phyloP scores from a whole-genome alignment of 2,113 vertebrate species.

The Tretioscincus oriximinensis region DNA sequence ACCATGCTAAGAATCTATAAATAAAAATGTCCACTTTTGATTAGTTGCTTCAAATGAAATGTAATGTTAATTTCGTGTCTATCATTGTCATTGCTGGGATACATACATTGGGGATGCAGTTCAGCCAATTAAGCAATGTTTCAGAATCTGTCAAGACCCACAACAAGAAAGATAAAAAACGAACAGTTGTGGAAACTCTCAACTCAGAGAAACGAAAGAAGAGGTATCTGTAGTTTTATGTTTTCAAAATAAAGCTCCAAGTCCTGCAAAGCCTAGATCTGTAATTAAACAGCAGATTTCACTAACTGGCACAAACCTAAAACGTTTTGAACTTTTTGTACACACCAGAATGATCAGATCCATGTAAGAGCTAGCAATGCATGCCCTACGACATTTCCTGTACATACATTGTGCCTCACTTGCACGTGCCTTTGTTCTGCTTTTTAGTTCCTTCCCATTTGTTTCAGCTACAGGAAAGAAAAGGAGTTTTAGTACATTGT shows the following conservation, averaged over 20 bases:
- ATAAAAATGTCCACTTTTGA: constrained; percentile 57
- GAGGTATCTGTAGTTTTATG: constrained; percentile 15
- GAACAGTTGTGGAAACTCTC: constrained; percentile 34
- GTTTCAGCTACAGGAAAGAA: constrained; percentile 23
- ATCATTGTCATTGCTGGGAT: constrained; percentile 54
- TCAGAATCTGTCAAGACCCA: constrained; percentile 52
- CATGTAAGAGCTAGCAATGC: constrained; percentile 21
- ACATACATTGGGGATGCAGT: constrained; percentile 39
- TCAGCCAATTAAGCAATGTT: constrained; percentile 49
- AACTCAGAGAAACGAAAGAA: constrained; percentile 32
- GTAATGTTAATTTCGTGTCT: constrained; percentile 55
- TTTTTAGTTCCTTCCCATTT: constrained; percentile 34
- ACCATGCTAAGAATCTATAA: constrained; percentile 34
- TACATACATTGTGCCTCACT: constrained; percentile 39
- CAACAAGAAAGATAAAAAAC: constrained; percentile 40
- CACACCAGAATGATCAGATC: constrained; percentile 19
- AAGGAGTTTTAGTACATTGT: background rate
- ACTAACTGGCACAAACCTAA: constrained; percentile 32
- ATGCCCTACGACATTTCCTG: background rate
- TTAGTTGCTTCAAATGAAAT: constrained; percentile 56
- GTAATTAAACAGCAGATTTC: constrained; percentile 22
- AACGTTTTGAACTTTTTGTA: constrained; percentile 28
- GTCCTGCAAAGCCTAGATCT: background rate
- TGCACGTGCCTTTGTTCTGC: constrained; percentile 1
- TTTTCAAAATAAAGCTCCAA: constrained; percentile 8